Evolutionary conservation across 2,113 vertebrate genomes (phyloP), one percentile per base, ranked within the genome.

Genomic region (Agelaius tricolor): DNA sequence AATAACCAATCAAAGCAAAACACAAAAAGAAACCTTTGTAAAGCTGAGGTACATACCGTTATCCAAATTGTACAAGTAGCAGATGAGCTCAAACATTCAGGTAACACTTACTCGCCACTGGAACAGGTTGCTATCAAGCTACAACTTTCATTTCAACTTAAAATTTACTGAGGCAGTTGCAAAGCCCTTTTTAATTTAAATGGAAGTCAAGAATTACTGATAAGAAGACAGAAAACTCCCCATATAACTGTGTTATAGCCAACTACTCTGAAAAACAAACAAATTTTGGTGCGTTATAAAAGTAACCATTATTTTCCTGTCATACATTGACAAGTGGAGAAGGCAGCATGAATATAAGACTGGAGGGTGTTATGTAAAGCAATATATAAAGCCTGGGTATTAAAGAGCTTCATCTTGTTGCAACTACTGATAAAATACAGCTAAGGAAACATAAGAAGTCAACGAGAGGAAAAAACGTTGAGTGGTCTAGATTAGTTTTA

Each of bases 1-100:
- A 99, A 99, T 98, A 97, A 98, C 98, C 98, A 99, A 99, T 96
- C 93, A 96, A 88, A 97, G 93, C 92, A 97, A 96, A 97, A 97
- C 91, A 96, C 57, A 95, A 84, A 95, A 95, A 97, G 69, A 97
- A 95, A 96, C 84, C 94, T 97, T 97, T 82, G 93, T 97, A 79
- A 97, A 94, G 93, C 95, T 80, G 88, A 73, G 93, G 86, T 74
- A 96, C 57, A 93, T 68, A 96, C 55, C 3, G 0, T 97, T 68
- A 93, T 91, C 92, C 90, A 86, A 92, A 90, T 35, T 0, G 54
- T 90, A 94, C 76, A 97, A 86, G 68, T 49, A 84, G 94, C 54
- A 96, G 87, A 71, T 20, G 84, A 93, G 41, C 91, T 93, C 75
- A 93, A 76, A 85, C 0, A 13, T 84, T 79, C 84, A 89, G 69